phyloP scores from a whole-genome alignment of 2,113 vertebrate genomes.

The Taurulus bubalis region DNA sequence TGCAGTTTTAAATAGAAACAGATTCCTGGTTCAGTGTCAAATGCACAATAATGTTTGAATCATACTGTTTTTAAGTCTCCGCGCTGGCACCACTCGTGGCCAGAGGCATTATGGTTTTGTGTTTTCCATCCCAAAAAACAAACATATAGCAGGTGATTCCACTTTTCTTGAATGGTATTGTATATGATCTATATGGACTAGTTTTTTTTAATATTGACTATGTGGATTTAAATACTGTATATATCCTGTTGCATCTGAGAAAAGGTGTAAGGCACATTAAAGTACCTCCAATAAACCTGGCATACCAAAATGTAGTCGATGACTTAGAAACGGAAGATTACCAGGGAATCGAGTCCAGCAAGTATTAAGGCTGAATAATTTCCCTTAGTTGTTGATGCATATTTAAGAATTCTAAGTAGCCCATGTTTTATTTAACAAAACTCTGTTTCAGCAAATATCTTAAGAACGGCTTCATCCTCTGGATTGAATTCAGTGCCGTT shows the following conservation, averaged over 20 bases:
- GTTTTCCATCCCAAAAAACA: no score
- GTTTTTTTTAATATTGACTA: neutral
- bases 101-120: no score
- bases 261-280: neutral
- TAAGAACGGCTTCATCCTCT: neutral
- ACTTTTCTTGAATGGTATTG: neutral
- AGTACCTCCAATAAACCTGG: neutral
- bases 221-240: neutral
- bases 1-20: neutral
- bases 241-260: neutral
- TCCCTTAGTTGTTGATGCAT: neutral
- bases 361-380: neutral
- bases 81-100: no score
- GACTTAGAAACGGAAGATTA: neutral
- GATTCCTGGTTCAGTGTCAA: neutral
- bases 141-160: neutral
- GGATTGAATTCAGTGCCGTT: neutral
- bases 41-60: neutral
- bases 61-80: neutral
- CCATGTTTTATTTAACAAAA: neutral
- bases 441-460: neutral
- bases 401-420: neutral
- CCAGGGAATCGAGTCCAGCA: neutral
- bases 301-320: neutral
- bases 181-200: neutral